Evolutionary conservation across 2,888 invertebrate species (phyloP).

Genomic region (Nasonovia ribisnigri): DNA sequence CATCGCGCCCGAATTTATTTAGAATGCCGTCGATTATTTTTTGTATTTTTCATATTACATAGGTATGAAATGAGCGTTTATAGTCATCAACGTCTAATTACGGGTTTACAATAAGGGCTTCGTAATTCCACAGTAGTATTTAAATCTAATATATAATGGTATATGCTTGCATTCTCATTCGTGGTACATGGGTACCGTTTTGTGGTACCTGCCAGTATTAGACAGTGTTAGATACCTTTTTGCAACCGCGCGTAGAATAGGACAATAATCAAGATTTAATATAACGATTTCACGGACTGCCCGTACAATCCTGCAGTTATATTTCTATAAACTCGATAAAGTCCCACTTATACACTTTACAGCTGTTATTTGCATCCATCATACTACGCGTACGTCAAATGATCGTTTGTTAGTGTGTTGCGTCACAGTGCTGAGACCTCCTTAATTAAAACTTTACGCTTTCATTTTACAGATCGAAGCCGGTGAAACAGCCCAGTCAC

Average conservation of each 20-base stretch:
- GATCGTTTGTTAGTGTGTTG: background rate
- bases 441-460: background rate
- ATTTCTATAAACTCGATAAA: background rate
- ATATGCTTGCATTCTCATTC: background rate
- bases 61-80: background rate
- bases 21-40: background rate
- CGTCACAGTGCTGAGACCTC: too few species aligned
- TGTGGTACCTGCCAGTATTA: background rate
- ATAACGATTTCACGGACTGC: background rate
- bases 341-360: background rate
- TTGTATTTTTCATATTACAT: background rate
- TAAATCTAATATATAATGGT: too few species aligned
- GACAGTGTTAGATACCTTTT: background rate
- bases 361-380: background rate
- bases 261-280: background rate
- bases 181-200: too few species aligned
- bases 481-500: slow-evolving; percentile 72
- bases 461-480: slow-evolving; percentile 75
- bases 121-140: background rate
- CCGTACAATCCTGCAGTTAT: background rate
- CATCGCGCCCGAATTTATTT: background rate
- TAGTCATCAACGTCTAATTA: background rate
- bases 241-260: background rate
- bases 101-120: too few species aligned
- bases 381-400: background rate